These are phyloP conservation scores for Diplodus sargus DNA, from an alignment of 2,797 vertebrate species.

Conservation along the genomic window DNA sequence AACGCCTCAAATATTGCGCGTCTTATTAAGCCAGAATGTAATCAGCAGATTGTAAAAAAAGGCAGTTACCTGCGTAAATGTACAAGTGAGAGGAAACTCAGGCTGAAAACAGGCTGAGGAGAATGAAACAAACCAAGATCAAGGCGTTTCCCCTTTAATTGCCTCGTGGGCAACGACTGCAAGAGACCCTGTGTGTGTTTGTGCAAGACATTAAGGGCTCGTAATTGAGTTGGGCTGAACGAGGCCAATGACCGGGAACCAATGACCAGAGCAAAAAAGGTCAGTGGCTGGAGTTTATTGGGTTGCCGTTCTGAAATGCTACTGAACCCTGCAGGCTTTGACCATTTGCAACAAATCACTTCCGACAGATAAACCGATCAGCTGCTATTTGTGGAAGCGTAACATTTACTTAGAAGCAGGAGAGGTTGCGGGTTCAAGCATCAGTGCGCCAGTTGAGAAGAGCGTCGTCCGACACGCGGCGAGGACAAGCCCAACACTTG, in stretches of 20 bases:
- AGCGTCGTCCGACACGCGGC: conserved; percentile 35
- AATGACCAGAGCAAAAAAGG: conserved; percentile 79
- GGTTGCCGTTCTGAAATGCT: conserved; percentile 80
- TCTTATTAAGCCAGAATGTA: conserved; percentile 10
- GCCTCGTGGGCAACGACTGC: conserved; percentile 69
- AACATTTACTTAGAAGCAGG: conserved; percentile 77
- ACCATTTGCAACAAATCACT: conserved; percentile 80
- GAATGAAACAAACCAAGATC: conserved; percentile 48
- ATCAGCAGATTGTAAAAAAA: conserved; percentile 25
- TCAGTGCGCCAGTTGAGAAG: conserved; percentile 29
- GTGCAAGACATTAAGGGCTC: conserved; percentile 74
- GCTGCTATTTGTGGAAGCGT: conserved; percentile 78
- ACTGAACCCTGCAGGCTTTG: conserved; percentile 72
- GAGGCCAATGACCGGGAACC: conserved; percentile 69
- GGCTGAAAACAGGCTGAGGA: conserved; percentile 26
- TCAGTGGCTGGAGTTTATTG: conserved; percentile 81
- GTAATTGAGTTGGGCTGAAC: conserved; percentile 82
- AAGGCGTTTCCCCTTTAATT: conserved; percentile 63
- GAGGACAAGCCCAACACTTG: conserved; percentile 22
- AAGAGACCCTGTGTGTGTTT: conserved; percentile 69
- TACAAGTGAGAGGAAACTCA: conserved; percentile 19
- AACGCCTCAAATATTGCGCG: background rate
- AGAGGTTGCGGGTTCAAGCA: conserved; percentile 63
- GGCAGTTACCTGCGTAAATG: conserved; percentile 15
- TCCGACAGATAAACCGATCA: conserved; percentile 78